A percentile compares a stretch with the other conserved stretches of the same genome.
Conservation (phyloP, 2,888 invertebrate species). For the Hydroisotoma schaefferi region DNA sequence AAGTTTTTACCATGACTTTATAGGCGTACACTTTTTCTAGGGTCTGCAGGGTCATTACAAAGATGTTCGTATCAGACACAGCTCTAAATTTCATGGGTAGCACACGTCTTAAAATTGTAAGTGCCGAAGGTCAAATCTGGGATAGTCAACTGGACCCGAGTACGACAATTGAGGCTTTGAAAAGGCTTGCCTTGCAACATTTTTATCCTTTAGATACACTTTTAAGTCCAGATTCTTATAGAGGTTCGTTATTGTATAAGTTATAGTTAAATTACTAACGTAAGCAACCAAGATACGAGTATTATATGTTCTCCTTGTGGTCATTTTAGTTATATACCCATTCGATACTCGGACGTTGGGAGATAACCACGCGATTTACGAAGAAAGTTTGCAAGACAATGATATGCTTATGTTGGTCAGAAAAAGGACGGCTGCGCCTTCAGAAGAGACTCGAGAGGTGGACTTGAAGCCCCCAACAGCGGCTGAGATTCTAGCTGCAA, state of each 20-base stretch:
- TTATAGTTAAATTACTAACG: background rate
- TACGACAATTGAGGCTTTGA: slow-evolving; percentile 52
- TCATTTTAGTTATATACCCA: slow-evolving; percentile 49
- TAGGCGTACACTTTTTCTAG: too few relatives aligned
- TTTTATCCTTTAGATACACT: slow-evolving; percentile 52
- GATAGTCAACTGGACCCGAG: slow-evolving; percentile 51
- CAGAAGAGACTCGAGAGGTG: slow-evolving; percentile 49
- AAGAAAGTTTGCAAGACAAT: slow-evolving; percentile 51
- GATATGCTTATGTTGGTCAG: slow-evolving; percentile 49
- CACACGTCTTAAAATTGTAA: slow-evolving; percentile 52
- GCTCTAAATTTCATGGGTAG: slow-evolving; percentile 40
- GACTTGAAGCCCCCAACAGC: slow-evolving; percentile 55
- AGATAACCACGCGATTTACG: slow-evolving; percentile 52
- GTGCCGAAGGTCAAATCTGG: slow-evolving; percentile 51
- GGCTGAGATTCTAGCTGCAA: slow-evolving; percentile 55
- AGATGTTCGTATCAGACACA: slow-evolving; percentile 53
- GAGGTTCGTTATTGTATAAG: slow-evolving; percentile 23
- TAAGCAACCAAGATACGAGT: background rate
- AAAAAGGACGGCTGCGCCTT: slow-evolving; percentile 1
- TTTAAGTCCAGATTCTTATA: slow-evolving; percentile 51
- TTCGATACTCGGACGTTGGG: slow-evolving; percentile 51
- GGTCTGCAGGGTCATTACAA: too few relatives aligned
- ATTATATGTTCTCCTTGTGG: background rate
- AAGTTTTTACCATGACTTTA: too few relatives aligned
- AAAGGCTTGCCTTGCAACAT: slow-evolving; percentile 52